Evolutionary conservation across 1,140 invertebrate genomes (phyloP), one percentile per base, ranked within the genome.

Genomic region (Cylas formicarius): DNA sequence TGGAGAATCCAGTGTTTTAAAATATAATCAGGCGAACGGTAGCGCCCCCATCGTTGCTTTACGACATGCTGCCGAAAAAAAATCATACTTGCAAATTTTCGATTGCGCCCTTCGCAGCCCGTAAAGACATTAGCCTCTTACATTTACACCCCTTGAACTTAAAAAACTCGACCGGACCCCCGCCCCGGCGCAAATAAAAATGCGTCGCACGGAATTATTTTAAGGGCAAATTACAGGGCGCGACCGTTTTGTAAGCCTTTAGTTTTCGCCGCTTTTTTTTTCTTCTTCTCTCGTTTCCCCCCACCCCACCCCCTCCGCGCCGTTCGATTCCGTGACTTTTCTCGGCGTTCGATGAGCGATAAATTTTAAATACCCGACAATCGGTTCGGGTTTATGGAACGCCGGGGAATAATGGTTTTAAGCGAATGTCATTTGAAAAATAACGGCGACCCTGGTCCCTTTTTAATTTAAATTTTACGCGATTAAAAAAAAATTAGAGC

Each of bases 1-100:
- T 38, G 48, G 49, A 50, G 48, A 43, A 57, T 54, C 52, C 49
- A 62, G 53, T 64, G 62, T 64, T 64, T 64, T 62, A 64, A 64
- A 64, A 60, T 61, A 63, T 65, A 65, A 65, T 65, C 61, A 61
- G 49, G 38, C 42, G 40, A 48, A 55, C 48, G 51, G 44, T 50
- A 50, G 50, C 49, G 46, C 41, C 39, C 39, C 40, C n/a, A n/a
- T n/a, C n/a, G n/a, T n/a, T n/a, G n/a, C n/a, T n/a, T n/a, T n/a
- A n/a, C n/a, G n/a, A 44, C 40, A 34, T 26, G 47, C 39, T 43
- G 41, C 33, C 44, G 45, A 38, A 56, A 63, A 62, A 60, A 63
- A 63, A 65, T 65, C 62, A 65, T 58, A 65, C 62, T 65, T 65
- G 62, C 62, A 65, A 65, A 65, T 64, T 62, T 62, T 40, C 53